Conservation (phyloP, 1,140 invertebrate species). For the Archivesica marissinica region DNA sequence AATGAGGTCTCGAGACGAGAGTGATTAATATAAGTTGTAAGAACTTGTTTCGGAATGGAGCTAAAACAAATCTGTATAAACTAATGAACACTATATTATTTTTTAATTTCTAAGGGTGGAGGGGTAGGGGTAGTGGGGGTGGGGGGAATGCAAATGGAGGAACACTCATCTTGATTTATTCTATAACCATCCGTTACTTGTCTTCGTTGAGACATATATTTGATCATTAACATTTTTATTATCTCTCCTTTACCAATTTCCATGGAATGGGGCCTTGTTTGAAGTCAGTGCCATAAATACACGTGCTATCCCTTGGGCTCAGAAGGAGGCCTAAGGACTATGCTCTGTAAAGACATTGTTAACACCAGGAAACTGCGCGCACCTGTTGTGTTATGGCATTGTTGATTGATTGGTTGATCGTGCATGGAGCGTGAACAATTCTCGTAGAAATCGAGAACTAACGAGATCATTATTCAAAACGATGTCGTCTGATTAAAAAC, state of each 20-base stretch:
- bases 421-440: slow-evolving; percentile 56
- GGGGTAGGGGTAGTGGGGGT: too few species aligned
- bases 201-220: too few species aligned
- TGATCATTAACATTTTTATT: too few species aligned
- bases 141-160: too few species aligned
- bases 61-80: too few species aligned
- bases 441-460: slow-evolving; percentile 61
- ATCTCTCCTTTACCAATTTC: background rate
- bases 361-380: slow-evolving; percentile 30
- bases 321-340: slow-evolving; percentile 6
- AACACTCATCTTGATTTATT: too few species aligned
- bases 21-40: too few species aligned
- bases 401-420: slow-evolving; percentile 57
- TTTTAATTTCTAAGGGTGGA: too few species aligned
- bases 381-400: slow-evolving; percentile 56
- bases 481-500: slow-evolving; percentile 51
- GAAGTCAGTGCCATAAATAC: background rate
- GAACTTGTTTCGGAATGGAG: too few species aligned
- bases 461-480: slow-evolving; percentile 60
- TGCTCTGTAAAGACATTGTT: slow-evolving; percentile 37
- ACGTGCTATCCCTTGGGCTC: background rate
- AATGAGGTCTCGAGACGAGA: too few species aligned
- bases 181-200: too few species aligned
- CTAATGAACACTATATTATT: too few species aligned
- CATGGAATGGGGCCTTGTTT: slow-evolving; percentile 9